These are phyloP conservation scores for Synchiropus splendidus DNA, from an alignment of 2,113 vertebrate species.

Conservation along the genomic window DNA sequence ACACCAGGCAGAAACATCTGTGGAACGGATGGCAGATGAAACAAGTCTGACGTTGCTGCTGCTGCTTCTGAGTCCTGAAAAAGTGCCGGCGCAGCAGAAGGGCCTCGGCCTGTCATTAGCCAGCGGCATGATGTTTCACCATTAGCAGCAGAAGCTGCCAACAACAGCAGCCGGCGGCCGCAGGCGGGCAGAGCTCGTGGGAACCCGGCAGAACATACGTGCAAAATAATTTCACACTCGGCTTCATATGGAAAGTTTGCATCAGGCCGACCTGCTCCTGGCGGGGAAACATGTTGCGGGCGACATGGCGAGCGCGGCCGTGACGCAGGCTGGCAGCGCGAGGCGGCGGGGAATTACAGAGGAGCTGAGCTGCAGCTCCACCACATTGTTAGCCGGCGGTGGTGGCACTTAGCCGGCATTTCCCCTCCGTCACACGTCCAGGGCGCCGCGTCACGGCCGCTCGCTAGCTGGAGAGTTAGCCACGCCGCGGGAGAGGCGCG, in stretches of 20 bases:
- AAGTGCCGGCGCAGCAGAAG: slow-evolving; percentile 40
- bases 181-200: slow-evolving; percentile 4
- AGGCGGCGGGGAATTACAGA: slow-evolving; percentile 58
- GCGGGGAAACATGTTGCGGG: slow-evolving; percentile 55
- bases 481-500: too few relatives aligned
- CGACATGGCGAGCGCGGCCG: slow-evolving; percentile 44
- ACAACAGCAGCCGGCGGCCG: slow-evolving; percentile 46
- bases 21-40: too few relatives aligned
- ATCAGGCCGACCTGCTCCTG: too few relatives aligned
- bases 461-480: too few relatives aligned
- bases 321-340: slow-evolving; percentile 57
- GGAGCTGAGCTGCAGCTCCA: slow-evolving; percentile 45
- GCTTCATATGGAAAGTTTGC: slow-evolving; percentile 24
- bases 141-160: slow-evolving; percentile 41
- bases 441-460: background rate
- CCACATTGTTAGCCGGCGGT: slow-evolving; percentile 61
- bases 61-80: slow-evolving; percentile 33
- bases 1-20: too few relatives aligned
- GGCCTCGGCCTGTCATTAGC: slow-evolving; percentile 58
- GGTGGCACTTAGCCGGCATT: slow-evolving; percentile 52
- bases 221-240: slow-evolving; percentile 7
- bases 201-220: background rate
- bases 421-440: slow-evolving; percentile 25
- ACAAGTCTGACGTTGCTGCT: slow-evolving; percentile 10
- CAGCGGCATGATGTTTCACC: slow-evolving; percentile 58